Evolutionary conservation across 2,797 vertebrate genomes (phyloP).

Genomic region (Siniperca obscura): DNA sequence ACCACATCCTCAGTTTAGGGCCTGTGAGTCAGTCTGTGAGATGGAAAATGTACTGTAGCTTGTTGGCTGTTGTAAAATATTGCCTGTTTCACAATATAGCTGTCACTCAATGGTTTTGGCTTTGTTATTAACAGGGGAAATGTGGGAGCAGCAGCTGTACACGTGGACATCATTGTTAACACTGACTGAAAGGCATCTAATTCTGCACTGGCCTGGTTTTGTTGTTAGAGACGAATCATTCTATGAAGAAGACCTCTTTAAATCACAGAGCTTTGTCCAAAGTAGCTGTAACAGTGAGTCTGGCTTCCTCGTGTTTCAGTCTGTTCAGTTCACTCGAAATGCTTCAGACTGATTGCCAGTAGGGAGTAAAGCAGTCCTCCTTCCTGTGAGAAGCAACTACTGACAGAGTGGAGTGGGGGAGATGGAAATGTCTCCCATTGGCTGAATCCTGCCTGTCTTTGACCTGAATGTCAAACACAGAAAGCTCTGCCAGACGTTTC

Average conservation of each 20-base stretch:
- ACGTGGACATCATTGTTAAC: conserved; percentile 33
- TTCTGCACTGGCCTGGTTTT: conserved; percentile 28
- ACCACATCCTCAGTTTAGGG: conserved; percentile 27
- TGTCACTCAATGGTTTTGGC: neutral
- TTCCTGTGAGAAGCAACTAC: conserved; percentile 64
- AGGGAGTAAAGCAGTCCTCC: conserved; percentile 57
- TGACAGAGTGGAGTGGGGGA: conserved; percentile 36
- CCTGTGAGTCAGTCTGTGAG: neutral
- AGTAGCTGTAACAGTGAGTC: conserved; percentile 27
- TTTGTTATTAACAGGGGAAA: conserved; percentile 4
- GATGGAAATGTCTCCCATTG: conserved; percentile 61
- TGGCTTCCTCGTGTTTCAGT: conserved; percentile 43
- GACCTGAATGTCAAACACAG: conserved; percentile 79
- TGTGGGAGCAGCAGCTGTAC: conserved; percentile 7
- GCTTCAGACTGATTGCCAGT: conserved; percentile 53
- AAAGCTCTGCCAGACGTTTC: conserved; percentile 69
- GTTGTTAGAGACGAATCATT: conserved; percentile 34
- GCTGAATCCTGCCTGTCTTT: conserved; percentile 65
- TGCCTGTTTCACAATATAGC: conserved; percentile 21
- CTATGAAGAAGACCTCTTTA: conserved; percentile 26
- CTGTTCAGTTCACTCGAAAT: conserved; percentile 56
- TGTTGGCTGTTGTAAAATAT: conserved; percentile 2
- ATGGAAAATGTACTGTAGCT: neutral
- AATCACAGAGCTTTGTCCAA: conserved; percentile 34
- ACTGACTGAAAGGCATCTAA: conserved; percentile 22